Percentiles rank a stretch among this genome's conserved stretches.
phyloP scores from a whole-genome alignment of 2,113 vertebrate species.

The Cisticola juncidis region DNA sequence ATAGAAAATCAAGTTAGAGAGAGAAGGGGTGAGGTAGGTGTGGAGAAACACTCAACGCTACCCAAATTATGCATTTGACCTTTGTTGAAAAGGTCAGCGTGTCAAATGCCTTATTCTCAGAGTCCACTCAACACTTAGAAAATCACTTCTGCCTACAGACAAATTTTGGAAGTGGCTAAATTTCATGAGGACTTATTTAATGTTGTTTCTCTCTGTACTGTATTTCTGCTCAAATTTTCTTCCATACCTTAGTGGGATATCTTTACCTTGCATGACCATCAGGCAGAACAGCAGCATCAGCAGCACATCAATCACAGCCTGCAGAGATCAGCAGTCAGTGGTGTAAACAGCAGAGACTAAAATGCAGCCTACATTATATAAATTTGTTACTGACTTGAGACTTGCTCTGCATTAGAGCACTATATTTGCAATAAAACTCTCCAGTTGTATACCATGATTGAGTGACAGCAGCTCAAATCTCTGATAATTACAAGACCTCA shows the following conservation, averaged over 20 bases:
- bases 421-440: background rate
- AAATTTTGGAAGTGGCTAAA: background rate
- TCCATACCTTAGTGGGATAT: background rate
- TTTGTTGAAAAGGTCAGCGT: slow-evolving; percentile 31
- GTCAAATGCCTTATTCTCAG: slow-evolving; percentile 28
- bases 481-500: background rate
- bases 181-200: background rate
- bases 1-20: slow-evolving; percentile 8
- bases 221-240: background rate
- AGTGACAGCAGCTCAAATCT: background rate
- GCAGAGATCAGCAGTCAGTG: slow-evolving; percentile 10
- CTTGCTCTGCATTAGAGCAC: background rate
- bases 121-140: slow-evolving; percentile 26
- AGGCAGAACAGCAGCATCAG: slow-evolving; percentile 33
- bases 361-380: background rate
- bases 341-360: background rate
- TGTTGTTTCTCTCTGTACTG: background rate
- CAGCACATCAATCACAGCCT: slow-evolving; percentile 11
- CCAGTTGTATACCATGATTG: background rate
- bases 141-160: background rate
- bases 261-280: background rate
- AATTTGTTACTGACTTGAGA: background rate
- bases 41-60: background rate
- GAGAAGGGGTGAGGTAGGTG: background rate
- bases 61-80: slow-evolving; percentile 29